Conservation (phyloP, 1,140 invertebrate species). For the Ceratitis capitata region DNA sequence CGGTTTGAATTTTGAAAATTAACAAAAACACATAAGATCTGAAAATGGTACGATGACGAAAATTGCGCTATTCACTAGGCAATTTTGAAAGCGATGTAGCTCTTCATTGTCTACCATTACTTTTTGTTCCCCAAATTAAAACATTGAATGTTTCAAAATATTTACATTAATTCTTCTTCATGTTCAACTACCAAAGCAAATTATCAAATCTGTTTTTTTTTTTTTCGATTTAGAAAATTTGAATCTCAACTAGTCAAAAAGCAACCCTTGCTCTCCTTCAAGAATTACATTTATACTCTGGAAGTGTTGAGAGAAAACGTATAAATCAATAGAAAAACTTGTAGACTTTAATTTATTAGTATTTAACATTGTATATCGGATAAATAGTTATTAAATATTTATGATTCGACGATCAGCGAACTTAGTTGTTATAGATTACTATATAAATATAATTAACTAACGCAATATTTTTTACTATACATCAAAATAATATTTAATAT, state of each 20-base stretch:
- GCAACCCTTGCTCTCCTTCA: not conserved
- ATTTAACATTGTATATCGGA: not conserved
- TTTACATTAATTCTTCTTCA: not conserved
- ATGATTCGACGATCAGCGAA: not conserved
- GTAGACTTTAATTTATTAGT: not conserved
- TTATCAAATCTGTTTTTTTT: no score
- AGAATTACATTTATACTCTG: not conserved
- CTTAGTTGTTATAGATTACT: not conserved
- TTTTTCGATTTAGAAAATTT: not conserved
- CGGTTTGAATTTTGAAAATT: not conserved
- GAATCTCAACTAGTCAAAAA: not conserved
- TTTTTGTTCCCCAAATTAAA: not conserved
- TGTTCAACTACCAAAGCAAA: not conserved
- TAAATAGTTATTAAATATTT: not conserved
- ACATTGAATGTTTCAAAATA: not conserved
- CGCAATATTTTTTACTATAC: conserved; percentile 32
- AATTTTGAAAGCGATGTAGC: no score
- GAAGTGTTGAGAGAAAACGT: no score
- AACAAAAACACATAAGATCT: not conserved
- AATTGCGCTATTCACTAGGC: not conserved
- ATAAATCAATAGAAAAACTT: not conserved
- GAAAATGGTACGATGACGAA: not conserved
- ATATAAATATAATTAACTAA: no score
- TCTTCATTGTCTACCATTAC: not conserved
- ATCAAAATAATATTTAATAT: not conserved